Conservation (phyloP, 2,888 invertebrate species). For the Prosopocoilus inquinatus region DNA sequence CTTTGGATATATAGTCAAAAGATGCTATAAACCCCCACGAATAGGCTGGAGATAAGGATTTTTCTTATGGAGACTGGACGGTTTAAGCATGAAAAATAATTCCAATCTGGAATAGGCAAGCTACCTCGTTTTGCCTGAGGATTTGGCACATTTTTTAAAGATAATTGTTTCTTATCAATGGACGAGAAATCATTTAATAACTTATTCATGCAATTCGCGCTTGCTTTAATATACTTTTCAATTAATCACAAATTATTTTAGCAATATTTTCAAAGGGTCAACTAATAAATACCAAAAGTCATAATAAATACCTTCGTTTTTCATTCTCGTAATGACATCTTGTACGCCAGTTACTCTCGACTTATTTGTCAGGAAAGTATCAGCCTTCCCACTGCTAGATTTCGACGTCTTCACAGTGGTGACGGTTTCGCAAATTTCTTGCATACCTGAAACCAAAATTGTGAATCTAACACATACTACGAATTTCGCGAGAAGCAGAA, state of each 20-base stretch:
- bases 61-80: no score
- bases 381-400: constrained; percentile 35
- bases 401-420: constrained; percentile 21
- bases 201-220: no score
- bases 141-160: no score
- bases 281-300: neutral
- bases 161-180: no score
- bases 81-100: no score
- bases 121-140: no score
- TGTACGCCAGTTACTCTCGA: constrained; percentile 71
- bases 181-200: no score
- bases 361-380: constrained; percentile 71
- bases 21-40: no score
- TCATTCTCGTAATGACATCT: constrained; percentile 76
- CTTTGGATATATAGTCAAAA: no score
- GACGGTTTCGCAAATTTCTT: constrained; percentile 14
- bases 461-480: neutral
- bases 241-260: neutral
- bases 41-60: no score
- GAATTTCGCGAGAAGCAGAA: constrained; percentile 7
- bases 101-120: no score
- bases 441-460: constrained; percentile 1
- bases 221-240: no score
- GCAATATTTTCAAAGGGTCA: neutral
- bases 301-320: constrained; percentile 56